phyloP scores from a whole-genome alignment of 2,113 vertebrate genomes.

The Xenopus laevis region DNA sequence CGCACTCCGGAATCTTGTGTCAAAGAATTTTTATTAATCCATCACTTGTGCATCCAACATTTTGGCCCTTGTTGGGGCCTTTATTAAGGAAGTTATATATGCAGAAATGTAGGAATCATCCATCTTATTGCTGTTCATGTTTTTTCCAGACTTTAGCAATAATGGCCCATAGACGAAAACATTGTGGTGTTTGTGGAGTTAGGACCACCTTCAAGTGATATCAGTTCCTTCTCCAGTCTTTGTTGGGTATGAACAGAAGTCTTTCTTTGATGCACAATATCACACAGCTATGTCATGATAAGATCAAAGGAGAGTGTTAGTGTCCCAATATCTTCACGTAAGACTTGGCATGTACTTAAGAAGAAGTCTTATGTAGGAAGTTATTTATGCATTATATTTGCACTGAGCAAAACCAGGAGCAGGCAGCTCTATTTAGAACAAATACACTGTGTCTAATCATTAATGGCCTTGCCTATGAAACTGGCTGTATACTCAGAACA shows the following conservation, averaged over 20 bases:
- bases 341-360: not conserved
- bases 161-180: no score
- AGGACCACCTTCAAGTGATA: not conserved
- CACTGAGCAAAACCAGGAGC: not conserved
- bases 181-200: no score
- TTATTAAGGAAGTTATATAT: no score
- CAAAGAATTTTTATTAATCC: no score
- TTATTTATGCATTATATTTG: not conserved
- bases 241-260: not conserved
- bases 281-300: not conserved
- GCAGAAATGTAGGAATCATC: no score
- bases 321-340: not conserved
- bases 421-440: not conserved
- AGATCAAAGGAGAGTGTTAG: not conserved
- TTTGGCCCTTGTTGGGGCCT: no score
- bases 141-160: no score
- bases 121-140: no score
- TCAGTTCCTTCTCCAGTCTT: not conserved
- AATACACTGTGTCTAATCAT: not conserved
- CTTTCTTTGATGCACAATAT: not conserved
- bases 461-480: not conserved
- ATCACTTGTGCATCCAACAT: no score
- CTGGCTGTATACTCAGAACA: not conserved
- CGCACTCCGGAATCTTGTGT: no score
- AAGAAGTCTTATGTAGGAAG: not conserved